A percentile compares a stretch with the other conserved stretches of the same genome.
phyloP scores from a whole-genome alignment of 2,113 vertebrate genomes.

The Otus sunia region DNA sequence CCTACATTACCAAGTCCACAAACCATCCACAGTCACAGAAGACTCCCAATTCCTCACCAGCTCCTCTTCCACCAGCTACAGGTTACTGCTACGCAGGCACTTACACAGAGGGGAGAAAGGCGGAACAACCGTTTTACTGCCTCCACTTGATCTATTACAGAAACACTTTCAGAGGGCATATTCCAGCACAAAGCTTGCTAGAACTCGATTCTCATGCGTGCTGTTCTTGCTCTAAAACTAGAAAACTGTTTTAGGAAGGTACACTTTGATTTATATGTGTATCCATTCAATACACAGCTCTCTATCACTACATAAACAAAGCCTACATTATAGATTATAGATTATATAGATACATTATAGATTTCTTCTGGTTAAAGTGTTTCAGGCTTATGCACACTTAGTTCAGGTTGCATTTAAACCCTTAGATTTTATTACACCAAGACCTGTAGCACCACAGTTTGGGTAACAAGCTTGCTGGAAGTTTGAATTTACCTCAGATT shows the following conservation, averaged over 20 bases:
- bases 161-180: not conserved
- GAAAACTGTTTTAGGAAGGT: not conserved
- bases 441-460: not conserved
- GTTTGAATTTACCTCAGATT: not conserved
- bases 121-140: not conserved
- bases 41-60: not conserved
- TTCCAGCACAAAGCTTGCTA: not conserved
- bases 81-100: not conserved
- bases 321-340: fast-evolving
- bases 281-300: not conserved
- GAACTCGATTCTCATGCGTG: not conserved
- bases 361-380: not conserved
- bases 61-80: not conserved
- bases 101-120: not conserved
- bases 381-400: not conserved
- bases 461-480: not conserved
- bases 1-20: not conserved
- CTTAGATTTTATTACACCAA: not conserved
- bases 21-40: not conserved
- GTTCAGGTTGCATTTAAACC: not conserved
- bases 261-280: not conserved
- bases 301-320: not conserved
- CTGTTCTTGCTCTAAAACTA: not conserved
- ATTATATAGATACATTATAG: not conserved
- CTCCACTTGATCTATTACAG: not conserved